Conservation (phyloP, 2,113 vertebrate species). For the Aspidoscelis tigris region DNA sequence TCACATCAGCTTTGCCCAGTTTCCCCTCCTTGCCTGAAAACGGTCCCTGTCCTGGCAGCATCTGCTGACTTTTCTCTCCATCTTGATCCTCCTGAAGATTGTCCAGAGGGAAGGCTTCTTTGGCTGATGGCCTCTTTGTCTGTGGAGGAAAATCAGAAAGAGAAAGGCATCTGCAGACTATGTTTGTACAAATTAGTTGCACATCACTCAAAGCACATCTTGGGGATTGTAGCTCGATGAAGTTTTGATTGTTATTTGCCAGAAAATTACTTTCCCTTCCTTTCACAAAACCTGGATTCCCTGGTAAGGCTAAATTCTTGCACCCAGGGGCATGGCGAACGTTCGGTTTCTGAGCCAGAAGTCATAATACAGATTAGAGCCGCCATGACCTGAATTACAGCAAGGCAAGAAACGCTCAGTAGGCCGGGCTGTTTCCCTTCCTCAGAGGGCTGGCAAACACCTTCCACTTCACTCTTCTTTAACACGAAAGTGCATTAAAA, state of each 20-base stretch:
- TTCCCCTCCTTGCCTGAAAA: neutral
- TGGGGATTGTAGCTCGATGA: neutral
- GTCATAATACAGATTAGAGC: neutral
- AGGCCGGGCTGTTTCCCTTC: neutral
- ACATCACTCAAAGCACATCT: neutral
- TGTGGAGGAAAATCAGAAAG: neutral
- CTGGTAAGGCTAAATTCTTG: neutral
- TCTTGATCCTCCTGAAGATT: neutral
- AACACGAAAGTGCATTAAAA: neutral
- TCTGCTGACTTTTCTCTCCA: neutral
- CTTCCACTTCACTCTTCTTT: neutral
- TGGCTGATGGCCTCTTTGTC: neutral
- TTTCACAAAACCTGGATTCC: neutral
- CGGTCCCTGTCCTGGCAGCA: accelerated
- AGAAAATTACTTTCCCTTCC: neutral
- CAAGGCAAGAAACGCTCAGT: neutral
- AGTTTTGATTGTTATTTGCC: neutral
- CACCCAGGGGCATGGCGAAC: neutral
- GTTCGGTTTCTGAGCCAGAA: neutral
- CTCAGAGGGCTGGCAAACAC: neutral
- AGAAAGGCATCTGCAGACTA: neutral
- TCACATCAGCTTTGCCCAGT: slow-evolving; percentile 14
- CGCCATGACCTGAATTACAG: neutral
- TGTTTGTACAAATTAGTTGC: neutral
- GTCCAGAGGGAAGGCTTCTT: neutral